A percentile compares a stretch with the other conserved stretches of the same genome.
phyloP scores from a whole-genome alignment of 2,113 vertebrate species.

The Nothocercus julius region DNA sequence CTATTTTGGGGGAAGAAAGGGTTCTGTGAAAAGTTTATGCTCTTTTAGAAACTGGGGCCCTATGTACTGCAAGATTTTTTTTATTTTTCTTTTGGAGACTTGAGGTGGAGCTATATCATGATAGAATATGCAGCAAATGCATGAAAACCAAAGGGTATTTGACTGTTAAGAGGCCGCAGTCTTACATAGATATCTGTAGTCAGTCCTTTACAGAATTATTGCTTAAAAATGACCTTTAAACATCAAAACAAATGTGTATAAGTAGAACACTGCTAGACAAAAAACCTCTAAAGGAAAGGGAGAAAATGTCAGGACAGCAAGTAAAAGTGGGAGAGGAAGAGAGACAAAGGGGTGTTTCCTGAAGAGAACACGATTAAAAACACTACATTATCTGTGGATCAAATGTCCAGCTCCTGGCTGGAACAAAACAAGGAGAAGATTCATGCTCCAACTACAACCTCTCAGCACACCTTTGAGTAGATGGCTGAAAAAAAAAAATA shows the following conservation, averaged over 20 bases:
- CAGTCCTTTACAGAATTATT: background rate
- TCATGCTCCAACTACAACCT: background rate
- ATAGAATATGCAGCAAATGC: background rate
- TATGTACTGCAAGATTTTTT: too few relatives aligned
- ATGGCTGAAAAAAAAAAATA: too few relatives aligned
- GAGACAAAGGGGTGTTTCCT: background rate
- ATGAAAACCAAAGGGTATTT: background rate
- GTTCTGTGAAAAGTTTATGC: too few relatives aligned
- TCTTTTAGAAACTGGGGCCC: too few relatives aligned
- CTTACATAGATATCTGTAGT: background rate
- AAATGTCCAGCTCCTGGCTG: background rate
- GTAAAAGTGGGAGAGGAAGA: background rate
- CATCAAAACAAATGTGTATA: background rate
- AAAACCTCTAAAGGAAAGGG: background rate
- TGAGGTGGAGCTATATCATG: background rate
- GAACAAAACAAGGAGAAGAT: background rate
- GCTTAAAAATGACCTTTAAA: background rate
- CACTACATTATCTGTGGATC: fast-evolving
- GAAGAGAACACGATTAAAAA: background rate
- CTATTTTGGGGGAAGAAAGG: too few relatives aligned
- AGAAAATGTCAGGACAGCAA: background rate
- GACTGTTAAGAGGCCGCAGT: background rate
- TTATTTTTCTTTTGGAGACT: background rate
- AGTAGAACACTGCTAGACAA: background rate
- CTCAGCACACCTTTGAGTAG: too few relatives aligned